Conservation (phyloP, 2,113 vertebrate genomes). For the Tetraodon nigroviridis region DNA sequence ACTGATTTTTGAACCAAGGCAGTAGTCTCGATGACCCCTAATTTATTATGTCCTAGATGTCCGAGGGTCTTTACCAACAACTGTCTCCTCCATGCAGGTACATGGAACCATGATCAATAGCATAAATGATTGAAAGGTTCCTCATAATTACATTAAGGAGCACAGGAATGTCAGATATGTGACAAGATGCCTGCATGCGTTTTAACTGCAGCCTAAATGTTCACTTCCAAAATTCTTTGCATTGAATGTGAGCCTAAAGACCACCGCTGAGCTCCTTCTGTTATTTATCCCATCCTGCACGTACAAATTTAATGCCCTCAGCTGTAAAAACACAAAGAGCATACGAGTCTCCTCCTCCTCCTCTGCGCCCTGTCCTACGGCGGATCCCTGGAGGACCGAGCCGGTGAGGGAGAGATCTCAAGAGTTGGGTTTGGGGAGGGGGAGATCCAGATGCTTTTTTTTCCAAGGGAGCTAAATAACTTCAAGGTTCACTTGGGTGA, state of each 20-base stretch:
- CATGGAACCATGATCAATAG: too few species aligned
- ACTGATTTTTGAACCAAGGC: too few species aligned
- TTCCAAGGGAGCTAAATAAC: constrained; percentile 59
- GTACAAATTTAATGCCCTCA: constrained; percentile 56
- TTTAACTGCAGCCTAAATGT: neutral
- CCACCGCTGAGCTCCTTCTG: neutral
- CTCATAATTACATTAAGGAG: too few species aligned
- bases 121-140: too few species aligned
- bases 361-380: constrained; percentile 48
- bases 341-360: constrained; percentile 45
- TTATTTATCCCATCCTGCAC: constrained; percentile 47
- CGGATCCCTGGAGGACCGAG: constrained; percentile 36
- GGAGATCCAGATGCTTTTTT: constrained; percentile 55
- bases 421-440: constrained; percentile 16
- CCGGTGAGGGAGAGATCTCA: constrained; percentile 22
- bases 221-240: constrained; percentile 1
- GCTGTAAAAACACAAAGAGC: constrained; percentile 62
- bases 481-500: constrained; percentile 69
- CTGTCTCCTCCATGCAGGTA: too few species aligned
- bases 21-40: too few species aligned
- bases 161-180: too few species aligned
- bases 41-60: too few species aligned
- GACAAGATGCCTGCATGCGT: too few species aligned
- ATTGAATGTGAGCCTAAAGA: constrained; percentile 7
- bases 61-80: too few species aligned